Base-by-base conservation (phyloP, 2,113 vertebrate genomes). In the Ancistrus triradiatus region DNA sequence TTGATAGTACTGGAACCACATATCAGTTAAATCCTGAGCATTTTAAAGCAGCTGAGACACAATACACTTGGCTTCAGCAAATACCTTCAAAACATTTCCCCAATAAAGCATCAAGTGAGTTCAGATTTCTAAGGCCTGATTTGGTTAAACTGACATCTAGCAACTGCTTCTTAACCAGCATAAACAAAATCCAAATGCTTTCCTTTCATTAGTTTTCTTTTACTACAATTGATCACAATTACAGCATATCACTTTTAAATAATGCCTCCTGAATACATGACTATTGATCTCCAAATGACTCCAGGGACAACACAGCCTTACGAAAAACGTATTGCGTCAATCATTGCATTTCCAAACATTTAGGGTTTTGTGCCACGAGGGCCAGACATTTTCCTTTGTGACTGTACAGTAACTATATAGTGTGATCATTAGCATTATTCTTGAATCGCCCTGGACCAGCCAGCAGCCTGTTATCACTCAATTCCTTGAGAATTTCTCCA, bases 401-500 rank as follows among this genome's bases (percentile, higher is more conserved):
- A 58, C 35, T 42, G 25, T 69, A 55, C 40, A 55, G 47, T 61
- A 63, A 58, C 43, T 63, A 73, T 69, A 77, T 68, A 31, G 27
- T 44, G 22, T 69, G 75, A 72, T 49, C 63, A 65, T 62, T 58
- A 21, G 50, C 59, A 66, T 52, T 49, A 31, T 57, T 28, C 56
- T 51, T 65, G 33, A 46, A 27, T 59, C 61, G 90, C 90, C 59
- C 93, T 92, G 92, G 91, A 81, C 91, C 92, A 86, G 95, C 93
- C 95, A 93, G 95, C 80, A 89, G 90, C 90, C 28, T 74, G 55
- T 59, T 65, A 44, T 35, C 82, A 28, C 73, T 93, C 85, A 98
- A 81, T 92, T 95, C 90, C 90, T 92, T 58, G 91, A 86, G 78
- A 91, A 91, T 75, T 90, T 95, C 75, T 92, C 87, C 83, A 94